Percentiles rank a stretch among this genome's conserved stretches.
Evolutionary conservation across 2,113 vertebrate genomes (phyloP).

Genomic region (Heterocephalus glaber): DNA sequence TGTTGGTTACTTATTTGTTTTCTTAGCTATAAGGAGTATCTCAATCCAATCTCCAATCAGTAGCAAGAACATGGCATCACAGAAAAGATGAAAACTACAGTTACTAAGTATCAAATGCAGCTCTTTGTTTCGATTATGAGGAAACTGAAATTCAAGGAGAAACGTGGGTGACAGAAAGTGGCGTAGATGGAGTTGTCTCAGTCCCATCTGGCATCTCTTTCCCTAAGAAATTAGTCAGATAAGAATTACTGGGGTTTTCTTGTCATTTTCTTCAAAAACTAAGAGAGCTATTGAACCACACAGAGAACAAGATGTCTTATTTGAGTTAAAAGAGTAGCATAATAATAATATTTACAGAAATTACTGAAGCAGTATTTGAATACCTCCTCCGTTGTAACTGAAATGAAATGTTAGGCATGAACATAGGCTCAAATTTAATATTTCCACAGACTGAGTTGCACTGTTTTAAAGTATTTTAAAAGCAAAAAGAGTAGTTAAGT

Average conservation of each 20-base stretch:
- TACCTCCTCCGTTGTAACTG: background rate
- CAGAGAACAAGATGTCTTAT: background rate
- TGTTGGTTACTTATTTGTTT: background rate
- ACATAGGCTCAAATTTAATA: background rate
- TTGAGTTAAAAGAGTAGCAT: background rate
- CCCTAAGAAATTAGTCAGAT: background rate
- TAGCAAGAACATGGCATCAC: background rate
- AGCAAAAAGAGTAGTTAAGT: background rate
- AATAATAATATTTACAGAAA: constrained; percentile 22
- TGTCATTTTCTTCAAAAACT: background rate
- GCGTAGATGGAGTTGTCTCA: background rate
- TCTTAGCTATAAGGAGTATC: background rate
- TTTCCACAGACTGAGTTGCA: background rate
- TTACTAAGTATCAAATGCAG: background rate
- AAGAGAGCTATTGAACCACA: background rate
- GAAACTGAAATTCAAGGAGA: background rate
- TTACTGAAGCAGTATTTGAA: background rate
- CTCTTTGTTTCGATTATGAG: background rate
- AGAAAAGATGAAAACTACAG: background rate
- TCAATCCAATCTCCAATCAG: background rate
- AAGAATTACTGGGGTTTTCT: background rate
- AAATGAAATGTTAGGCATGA: background rate
- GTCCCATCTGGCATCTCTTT: accelerated
- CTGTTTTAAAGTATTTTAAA: background rate
- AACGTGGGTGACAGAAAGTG: background rate